These are phyloP conservation scores for Rhopilema esculentum DNA, from an alignment of 30 jellyfish, hydroid and myxozoan genomes.

Conservation along the genomic window DNA sequence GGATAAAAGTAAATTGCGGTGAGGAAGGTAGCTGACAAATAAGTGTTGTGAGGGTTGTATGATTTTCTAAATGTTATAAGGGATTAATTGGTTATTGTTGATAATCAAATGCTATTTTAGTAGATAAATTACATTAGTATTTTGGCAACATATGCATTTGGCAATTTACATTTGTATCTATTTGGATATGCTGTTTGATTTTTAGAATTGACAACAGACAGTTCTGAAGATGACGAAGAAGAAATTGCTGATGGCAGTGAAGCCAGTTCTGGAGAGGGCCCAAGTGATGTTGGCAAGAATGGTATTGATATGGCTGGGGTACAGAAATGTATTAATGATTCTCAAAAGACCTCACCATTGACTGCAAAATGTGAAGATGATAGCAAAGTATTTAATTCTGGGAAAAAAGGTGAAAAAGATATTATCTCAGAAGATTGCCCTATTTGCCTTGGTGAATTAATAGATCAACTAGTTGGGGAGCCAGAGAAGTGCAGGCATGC, in stretches of 20 bases:
- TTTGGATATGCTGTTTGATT: neutral
- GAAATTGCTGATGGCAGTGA: slow-evolving; percentile 1
- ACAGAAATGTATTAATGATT: neutral
- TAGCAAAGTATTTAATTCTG: neutral
- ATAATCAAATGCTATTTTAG: no score
- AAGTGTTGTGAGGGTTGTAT: no score
- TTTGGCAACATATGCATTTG: no score
- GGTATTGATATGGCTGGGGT: neutral
- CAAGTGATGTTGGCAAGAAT: neutral
- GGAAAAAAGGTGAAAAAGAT: neutral
- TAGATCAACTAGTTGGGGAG: slow-evolving; percentile 69
- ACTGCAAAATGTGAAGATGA: neutral
- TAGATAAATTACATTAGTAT: no score
- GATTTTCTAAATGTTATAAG: no score
- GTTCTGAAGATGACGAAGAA: slow-evolving; percentile 7
- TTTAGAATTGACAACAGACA: neutral
- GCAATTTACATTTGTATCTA: no score
- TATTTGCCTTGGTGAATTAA: slow-evolving; percentile 80
- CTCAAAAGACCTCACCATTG: neutral
- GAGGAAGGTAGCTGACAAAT: no score
- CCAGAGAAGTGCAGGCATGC: slow-evolving; percentile 88
- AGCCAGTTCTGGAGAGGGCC: neutral
- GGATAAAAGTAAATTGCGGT: no score
- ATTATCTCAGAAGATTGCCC: slow-evolving; percentile 64
- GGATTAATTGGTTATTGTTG: no score